Evolutionary conservation across 2,797 vertebrate genomes (phyloP).

Genomic region (Hydrocynus forskahlii): DNA sequence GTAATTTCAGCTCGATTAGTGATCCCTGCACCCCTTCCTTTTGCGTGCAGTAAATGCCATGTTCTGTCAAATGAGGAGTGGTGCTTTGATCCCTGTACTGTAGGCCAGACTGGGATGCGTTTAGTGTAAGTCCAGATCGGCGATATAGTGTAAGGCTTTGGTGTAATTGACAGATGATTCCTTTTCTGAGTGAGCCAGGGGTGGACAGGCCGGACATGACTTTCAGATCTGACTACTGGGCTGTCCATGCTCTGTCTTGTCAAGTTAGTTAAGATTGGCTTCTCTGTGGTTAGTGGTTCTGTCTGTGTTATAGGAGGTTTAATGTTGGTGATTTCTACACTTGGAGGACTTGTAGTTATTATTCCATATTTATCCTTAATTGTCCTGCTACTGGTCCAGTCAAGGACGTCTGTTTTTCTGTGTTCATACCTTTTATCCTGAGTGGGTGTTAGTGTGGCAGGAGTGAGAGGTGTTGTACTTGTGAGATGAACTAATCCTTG

Average conservation of each 20-base stretch:
- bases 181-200: conserved; percentile 73
- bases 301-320: conserved; percentile 26
- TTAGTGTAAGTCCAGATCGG: conserved; percentile 41
- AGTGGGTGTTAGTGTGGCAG: conserved; percentile 12
- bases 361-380: conserved; percentile 25
- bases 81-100: conserved; percentile 60
- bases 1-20: conserved; percentile 79
- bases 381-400: conserved; percentile 13
- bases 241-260: conserved; percentile 50
- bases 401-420: conserved; percentile 35
- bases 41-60: conserved; percentile 64
- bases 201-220: conserved; percentile 67
- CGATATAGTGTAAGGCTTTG: conserved; percentile 49
- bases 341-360: conserved; percentile 34
- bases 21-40: conserved; percentile 57
- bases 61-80: conserved; percentile 61
- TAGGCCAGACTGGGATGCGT: conserved; percentile 39
- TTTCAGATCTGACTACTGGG: conserved; percentile 53
- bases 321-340: conserved; percentile 27
- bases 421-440: conserved; percentile 21
- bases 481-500: background rate
- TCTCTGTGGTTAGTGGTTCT: conserved; percentile 52
- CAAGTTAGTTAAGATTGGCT: conserved; percentile 48
- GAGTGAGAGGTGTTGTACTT: conserved; percentile 23
- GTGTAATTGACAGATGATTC: conserved; percentile 51